phyloP scores from a whole-genome alignment of 2,113 vertebrate species.

The Callipepla californica region DNA sequence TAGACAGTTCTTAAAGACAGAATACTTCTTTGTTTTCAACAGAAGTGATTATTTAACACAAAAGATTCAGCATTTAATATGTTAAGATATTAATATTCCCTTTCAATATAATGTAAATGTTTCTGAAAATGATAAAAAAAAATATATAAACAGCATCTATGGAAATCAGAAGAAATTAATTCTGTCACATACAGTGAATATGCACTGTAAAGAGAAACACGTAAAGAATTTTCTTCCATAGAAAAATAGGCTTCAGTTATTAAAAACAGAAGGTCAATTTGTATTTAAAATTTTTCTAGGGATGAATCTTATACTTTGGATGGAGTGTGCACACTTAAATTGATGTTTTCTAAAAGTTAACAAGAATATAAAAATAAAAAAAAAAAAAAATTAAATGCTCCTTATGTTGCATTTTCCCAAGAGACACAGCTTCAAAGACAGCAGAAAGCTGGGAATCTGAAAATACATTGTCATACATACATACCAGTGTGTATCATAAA shows the following conservation, averaged over 20 bases:
- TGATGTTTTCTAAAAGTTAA: neutral
- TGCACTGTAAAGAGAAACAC: neutral
- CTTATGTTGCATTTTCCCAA: neutral
- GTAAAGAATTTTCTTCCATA: neutral
- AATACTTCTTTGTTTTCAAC: neutral
- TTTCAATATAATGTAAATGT: neutral
- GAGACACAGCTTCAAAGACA: neutral
- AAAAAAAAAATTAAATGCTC: neutral
- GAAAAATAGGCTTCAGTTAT: neutral
- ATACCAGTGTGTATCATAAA: neutral
- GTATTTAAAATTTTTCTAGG: neutral
- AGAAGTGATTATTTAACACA: neutral
- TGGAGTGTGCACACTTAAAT: neutral
- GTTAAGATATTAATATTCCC: neutral
- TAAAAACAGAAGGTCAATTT: neutral
- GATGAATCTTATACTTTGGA: neutral
- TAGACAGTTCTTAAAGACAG: neutral
- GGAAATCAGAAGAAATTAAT: neutral
- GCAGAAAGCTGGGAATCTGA: neutral
- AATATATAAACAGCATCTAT: neutral
- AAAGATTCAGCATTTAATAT: neutral
- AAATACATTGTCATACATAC: neutral
- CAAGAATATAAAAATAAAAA: neutral
- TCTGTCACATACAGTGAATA: neutral
- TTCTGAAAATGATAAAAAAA: neutral